Evolutionary conservation across 2,113 vertebrate genomes (phyloP), one percentile per base, ranked within the genome.

Genomic region (Anarhynchus alexandrinus): DNA sequence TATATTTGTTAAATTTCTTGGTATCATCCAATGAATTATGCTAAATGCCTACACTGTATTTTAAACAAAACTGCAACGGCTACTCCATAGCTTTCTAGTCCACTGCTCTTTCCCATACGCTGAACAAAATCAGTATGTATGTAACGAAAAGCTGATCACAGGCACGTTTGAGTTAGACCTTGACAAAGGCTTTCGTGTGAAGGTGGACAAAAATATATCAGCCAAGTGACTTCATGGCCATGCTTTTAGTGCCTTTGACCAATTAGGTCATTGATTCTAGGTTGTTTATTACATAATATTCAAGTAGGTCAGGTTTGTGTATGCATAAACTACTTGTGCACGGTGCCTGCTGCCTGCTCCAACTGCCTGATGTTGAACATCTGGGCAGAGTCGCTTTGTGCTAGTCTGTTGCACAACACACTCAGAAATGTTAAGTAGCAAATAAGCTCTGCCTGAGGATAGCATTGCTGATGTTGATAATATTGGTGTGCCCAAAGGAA

Each of bases 361-460:
- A 66, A 0, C 67, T 57, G 51, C 3, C 0, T 43, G 40, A 71
- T n/a, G 30, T 3, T 87, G 69, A 82, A 90, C 67, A 88, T 82
- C 64, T 86, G 94, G 52, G 27, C 43, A 82, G 30, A 69, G 25
- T 34, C 0, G 0, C 9, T 38, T 76, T 88, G 47, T 59, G 27
- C 77, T 21, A 25, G 6, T 69, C 59, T 84, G 59, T 55, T 74
- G 81, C 52, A 64, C 70, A 87, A n/a, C 22, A 42, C 25, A 23
- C 79, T 71, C 43, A 57, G 32, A 54, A 77, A 73, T 62, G 27
- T 66, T 83, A 82, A 88, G 36, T 1, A 73, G 42, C 64, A 81
- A 92, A 52, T 57, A 93, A 93, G 38, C 42, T 86, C n/a, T 94
- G 89, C 88, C 82, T 92, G 49, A 36, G 74, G 93, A 52, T 21